Evolutionary conservation across 2,888 invertebrate genomes (phyloP).

Genomic region (Xanthostigma xanthostigma): DNA sequence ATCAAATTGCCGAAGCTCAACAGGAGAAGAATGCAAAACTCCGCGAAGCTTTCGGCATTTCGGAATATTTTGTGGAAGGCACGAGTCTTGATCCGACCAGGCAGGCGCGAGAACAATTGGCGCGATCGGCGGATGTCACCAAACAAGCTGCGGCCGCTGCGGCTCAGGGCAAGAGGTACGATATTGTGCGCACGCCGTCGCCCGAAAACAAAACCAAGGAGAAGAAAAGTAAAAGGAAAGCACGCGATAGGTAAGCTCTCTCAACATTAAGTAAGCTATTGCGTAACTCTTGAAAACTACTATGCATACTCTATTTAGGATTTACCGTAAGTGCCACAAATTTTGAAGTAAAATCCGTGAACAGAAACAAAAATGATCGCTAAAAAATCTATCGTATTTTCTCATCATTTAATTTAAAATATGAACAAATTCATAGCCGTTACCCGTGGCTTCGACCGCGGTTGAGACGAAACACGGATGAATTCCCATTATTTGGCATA

Average conservation of each 20-base stretch:
- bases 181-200: slow-evolving; percentile 63
- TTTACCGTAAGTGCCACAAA: no score
- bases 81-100: slow-evolving; percentile 78
- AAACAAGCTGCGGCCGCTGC: slow-evolving; percentile 28
- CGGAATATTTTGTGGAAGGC: slow-evolving; percentile 86
- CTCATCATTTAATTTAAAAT: no score
- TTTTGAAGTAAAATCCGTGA: no score
- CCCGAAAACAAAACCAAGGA: slow-evolving; percentile 38
- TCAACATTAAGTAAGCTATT: neutral
- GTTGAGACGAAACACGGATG: no score
- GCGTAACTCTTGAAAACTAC: slow-evolving; percentile 1
- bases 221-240: slow-evolving; percentile 58
- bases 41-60: slow-evolving; percentile 88
- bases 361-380: no score
- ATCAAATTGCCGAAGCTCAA: slow-evolving; percentile 91
- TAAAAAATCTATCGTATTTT: no score
- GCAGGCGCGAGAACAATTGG: slow-evolving; percentile 40
- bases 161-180: slow-evolving; percentile 41
- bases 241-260: slow-evolving; percentile 48
- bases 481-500: no score
- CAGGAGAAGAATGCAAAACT: slow-evolving; percentile 88
- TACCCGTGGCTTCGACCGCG: no score
- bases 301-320: neutral
- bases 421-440: no score
- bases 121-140: slow-evolving; percentile 30